A percentile compares a stretch with the other conserved stretches of the same genome.
phyloP scores from a whole-genome alignment of 2,797 vertebrate species.

The Ptychadena robeensis region DNA sequence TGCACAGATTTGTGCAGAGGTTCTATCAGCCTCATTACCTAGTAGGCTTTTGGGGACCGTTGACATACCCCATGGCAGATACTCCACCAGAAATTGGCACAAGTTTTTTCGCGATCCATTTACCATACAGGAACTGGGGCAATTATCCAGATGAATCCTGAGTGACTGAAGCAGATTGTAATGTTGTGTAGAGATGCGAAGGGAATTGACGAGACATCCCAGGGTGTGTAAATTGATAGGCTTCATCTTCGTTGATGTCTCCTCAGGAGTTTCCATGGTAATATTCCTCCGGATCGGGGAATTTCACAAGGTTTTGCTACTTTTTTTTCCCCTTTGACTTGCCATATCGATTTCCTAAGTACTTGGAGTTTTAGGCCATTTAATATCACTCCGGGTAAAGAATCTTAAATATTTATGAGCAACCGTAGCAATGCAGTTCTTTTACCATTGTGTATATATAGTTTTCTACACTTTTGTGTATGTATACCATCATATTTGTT shows the following conservation, averaged over 20 bases:
- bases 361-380: background rate
- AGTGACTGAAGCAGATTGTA: background rate
- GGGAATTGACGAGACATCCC: background rate
- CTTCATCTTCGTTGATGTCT: background rate
- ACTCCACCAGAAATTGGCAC: too few species aligned
- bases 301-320: background rate
- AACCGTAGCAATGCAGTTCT: background rate
- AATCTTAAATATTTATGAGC: background rate
- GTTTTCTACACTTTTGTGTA: too few species aligned
- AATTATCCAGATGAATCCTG: background rate
- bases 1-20: too few species aligned
- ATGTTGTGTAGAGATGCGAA: background rate
- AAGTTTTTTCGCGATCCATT: too few species aligned
- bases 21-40: too few species aligned
- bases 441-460: too few species aligned
- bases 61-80: too few species aligned
- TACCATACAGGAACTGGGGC: too few species aligned
- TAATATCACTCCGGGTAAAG: background rate
- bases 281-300: background rate
- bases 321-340: too few species aligned
- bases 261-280: conserved; percentile 13
- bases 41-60: too few species aligned
- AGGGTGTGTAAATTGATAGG: background rate
- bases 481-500: too few species aligned
- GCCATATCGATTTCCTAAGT: background rate